Conservation (phyloP, 2,888 invertebrate species). For the Dendrolimus pini region DNA sequence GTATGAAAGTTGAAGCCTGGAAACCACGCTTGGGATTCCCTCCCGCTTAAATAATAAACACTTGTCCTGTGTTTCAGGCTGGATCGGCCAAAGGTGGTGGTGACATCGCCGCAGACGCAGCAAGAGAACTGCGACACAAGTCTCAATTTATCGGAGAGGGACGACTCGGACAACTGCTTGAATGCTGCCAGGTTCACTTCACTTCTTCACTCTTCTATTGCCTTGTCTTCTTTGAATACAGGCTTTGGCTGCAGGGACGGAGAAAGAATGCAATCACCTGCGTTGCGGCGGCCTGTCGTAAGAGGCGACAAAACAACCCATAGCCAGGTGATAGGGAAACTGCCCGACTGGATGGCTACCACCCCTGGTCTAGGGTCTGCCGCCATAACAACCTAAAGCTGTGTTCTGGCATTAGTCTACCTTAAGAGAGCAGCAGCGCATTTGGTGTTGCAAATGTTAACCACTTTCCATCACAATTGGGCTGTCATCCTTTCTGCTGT, state of each 20-base stretch:
- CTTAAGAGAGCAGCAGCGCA: background rate
- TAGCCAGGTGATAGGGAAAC: background rate
- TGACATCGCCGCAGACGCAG: constrained; percentile 13
- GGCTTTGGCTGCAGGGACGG: background rate
- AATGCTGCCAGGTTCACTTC: constrained; percentile 38
- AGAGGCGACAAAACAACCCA: background rate
- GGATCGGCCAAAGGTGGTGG: constrained; percentile 18
- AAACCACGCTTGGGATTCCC: too few relatives aligned
- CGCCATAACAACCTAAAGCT: background rate
- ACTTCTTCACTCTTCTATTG: background rate
- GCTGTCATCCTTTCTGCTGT: background rate
- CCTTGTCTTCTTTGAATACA: background rate
- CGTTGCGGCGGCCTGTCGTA: background rate
- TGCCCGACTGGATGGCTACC: background rate
- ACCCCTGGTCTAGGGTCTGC: background rate
- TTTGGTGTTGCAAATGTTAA: background rate
- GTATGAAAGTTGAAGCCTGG: too few relatives aligned
- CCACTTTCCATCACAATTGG: background rate
- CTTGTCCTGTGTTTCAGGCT: constrained; percentile 6
- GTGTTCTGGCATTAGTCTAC: background rate
- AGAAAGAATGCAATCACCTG: too few relatives aligned
- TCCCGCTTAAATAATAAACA: too few relatives aligned
- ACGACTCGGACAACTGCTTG: constrained; percentile 48
- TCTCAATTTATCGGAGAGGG: constrained; percentile 42
- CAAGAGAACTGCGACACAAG: constrained; percentile 35